Conservation (phyloP, 2,113 vertebrate genomes). For the Podarcis raffonei region DNA sequence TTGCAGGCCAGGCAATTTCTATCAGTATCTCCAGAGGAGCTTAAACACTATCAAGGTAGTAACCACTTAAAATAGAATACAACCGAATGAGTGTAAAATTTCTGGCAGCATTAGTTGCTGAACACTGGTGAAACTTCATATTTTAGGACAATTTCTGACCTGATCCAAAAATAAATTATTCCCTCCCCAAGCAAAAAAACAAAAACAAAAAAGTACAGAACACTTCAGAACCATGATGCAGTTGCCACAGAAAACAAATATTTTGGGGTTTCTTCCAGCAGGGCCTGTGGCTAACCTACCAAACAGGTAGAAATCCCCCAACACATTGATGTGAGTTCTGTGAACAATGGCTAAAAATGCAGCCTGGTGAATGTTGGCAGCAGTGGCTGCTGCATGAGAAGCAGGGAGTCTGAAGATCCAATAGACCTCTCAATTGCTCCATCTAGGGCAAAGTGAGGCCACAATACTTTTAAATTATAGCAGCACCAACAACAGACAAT, state of each 20-base stretch:
- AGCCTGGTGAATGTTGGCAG: slow-evolving; percentile 48
- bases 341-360: slow-evolving; percentile 26
- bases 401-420: slow-evolving; percentile 56
- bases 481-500: slow-evolving; percentile 61
- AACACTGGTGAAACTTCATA: slow-evolving; percentile 58
- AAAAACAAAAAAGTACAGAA: slow-evolving; percentile 58
- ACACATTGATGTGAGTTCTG: background rate
- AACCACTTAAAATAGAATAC: slow-evolving; percentile 43
- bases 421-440: slow-evolving; percentile 55
- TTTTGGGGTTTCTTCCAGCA: background rate
- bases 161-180: slow-evolving; percentile 77
- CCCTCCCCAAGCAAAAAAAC: slow-evolving; percentile 45
- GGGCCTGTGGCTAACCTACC: slow-evolving; percentile 23
- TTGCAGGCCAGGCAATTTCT: background rate
- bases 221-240: slow-evolving; percentile 57
- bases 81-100: slow-evolving; percentile 18
- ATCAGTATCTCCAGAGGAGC: background rate
- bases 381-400: slow-evolving; percentile 16
- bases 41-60: background rate
- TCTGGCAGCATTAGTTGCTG: slow-evolving; percentile 51
- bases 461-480: slow-evolving; percentile 55
- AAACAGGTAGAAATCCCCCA: background rate
- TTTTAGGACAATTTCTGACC: slow-evolving; percentile 40
- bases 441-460: slow-evolving; percentile 43
- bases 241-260: slow-evolving; percentile 57